phyloP scores from a whole-genome alignment of 2,888 invertebrate species.

The Artemia sinica region DNA sequence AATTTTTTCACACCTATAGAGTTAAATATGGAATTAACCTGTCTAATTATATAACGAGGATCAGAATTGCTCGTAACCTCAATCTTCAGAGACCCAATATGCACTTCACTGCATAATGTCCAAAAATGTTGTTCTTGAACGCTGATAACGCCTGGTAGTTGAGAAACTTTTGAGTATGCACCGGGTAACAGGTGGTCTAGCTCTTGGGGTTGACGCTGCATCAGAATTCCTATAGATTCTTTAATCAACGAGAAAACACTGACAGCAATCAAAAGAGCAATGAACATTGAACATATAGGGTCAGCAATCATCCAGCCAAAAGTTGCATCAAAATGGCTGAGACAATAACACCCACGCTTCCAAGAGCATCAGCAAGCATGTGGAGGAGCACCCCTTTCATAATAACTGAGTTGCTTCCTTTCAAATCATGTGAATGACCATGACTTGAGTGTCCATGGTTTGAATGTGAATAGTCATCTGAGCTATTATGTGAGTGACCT shows the following conservation, averaged over 20 bases:
- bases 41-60: constrained; percentile 74
- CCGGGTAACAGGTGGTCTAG: constrained; percentile 67
- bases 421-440: too few species aligned
- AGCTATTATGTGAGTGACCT: too few species aligned
- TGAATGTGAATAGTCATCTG: too few species aligned
- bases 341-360: constrained; percentile 89
- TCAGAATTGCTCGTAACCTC: constrained; percentile 88
- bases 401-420: too few species aligned
- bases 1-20: too few species aligned
- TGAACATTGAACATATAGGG: too few species aligned
- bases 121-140: too few species aligned
- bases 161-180: too few species aligned
- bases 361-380: constrained; percentile 85
- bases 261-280: constrained; percentile 74
- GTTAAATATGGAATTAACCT: constrained; percentile 83
- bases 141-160: too few species aligned
- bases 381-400: constrained; percentile 94
- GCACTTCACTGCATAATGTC: too few species aligned
- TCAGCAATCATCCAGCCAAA: constrained; percentile 99
- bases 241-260: constrained; percentile 62
- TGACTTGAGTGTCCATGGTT: too few species aligned
- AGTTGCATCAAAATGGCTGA: constrained; percentile 80
- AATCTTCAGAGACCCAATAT: constrained; percentile 77
- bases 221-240: constrained; percentile 72
- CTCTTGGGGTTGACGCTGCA: constrained; percentile 76